Evolutionary conservation across 2,888 invertebrate genomes (phyloP).

Genomic region (Ochropleura plecta): DNA sequence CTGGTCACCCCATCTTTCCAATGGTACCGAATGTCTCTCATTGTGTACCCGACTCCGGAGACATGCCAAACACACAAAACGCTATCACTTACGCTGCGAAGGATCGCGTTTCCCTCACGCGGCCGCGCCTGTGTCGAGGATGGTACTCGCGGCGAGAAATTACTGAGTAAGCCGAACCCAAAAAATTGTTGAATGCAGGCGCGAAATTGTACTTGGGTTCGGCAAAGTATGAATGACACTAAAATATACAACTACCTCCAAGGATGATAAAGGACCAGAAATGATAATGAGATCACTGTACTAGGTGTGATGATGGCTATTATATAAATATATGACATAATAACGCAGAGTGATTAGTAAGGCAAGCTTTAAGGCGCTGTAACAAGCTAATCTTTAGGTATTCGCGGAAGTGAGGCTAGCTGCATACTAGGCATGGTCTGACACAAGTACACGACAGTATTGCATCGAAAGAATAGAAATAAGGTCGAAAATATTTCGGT

Average conservation of each 20-base stretch:
- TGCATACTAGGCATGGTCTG: too few species aligned
- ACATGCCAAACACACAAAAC: conserved; percentile 91
- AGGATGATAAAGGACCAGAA: conserved; percentile 32
- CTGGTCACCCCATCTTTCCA: conserved; percentile 98
- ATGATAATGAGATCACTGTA: conserved; percentile 8
- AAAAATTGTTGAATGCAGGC: conserved; percentile 36
- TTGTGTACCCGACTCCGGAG: conserved; percentile 98
- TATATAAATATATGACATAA: conserved; percentile 23
- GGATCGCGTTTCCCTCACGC: conserved; percentile 81
- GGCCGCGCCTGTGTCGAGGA: conserved; percentile 76
- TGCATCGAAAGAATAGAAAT: too few species aligned
- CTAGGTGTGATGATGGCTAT: conserved; percentile 17
- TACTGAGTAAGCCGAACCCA: conserved; percentile 76
- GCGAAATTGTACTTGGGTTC: conserved; percentile 68
- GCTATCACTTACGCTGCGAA: conserved; percentile 90
- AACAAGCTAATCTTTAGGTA: too few species aligned
- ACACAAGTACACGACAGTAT: too few species aligned
- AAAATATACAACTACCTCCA: conserved; percentile 81
- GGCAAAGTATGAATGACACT: conserved; percentile 81
- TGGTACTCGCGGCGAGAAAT: conserved; percentile 76
- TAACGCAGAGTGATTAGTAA: conserved; percentile 19
- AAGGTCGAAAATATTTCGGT: too few species aligned
- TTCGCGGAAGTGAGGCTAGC: too few species aligned
- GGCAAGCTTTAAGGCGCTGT: conserved; percentile 69
- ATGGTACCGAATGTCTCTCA: conserved; percentile 99